Conservation (phyloP, 2,888 invertebrate genomes). For the Trypoxylon attenuatum region DNA sequence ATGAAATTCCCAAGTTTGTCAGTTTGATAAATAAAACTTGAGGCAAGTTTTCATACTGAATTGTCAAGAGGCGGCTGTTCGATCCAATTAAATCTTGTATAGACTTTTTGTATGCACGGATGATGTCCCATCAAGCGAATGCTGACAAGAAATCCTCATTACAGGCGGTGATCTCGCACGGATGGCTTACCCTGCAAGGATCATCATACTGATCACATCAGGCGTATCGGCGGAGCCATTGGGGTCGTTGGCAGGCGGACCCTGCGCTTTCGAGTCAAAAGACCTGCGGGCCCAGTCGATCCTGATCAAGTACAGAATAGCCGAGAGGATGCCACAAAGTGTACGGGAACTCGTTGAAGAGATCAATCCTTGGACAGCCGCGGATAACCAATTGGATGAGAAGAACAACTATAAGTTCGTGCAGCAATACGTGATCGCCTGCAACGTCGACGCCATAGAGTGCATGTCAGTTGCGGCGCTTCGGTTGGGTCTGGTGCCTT, state of each 20-base stretch:
- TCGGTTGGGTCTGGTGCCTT: slow-evolving; percentile 53
- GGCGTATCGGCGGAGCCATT: slow-evolving; percentile 80
- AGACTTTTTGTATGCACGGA: no score
- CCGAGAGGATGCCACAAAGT: slow-evolving; percentile 66
- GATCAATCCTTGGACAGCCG: slow-evolving; percentile 16
- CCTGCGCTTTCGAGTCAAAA: slow-evolving; percentile 72
- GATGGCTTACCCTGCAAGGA: slow-evolving; percentile 70
- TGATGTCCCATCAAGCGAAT: no score
- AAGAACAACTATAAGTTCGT: slow-evolving; percentile 56
- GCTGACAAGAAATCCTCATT: no score
- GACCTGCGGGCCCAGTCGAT: slow-evolving; percentile 71
- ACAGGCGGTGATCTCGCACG: slow-evolving; percentile 75
- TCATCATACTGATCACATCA: slow-evolving; percentile 79
- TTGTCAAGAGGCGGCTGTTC: no score
- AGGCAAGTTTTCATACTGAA: no score
- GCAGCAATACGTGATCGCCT: slow-evolving; percentile 53
- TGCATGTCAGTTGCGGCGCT: slow-evolving; percentile 54
- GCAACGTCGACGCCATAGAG: slow-evolving; percentile 55
- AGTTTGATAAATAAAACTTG: no score
- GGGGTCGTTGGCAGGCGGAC: slow-evolving; percentile 77
- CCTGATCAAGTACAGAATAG: slow-evolving; percentile 73
- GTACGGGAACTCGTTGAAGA: slow-evolving; percentile 54
- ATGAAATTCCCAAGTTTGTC: no score
- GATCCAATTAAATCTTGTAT: no score
- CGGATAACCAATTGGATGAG: slow-evolving; percentile 42